These are phyloP conservation scores for Tricholaema leucomelas DNA, from an alignment of 2,113 vertebrate species.

Conservation along the genomic window DNA sequence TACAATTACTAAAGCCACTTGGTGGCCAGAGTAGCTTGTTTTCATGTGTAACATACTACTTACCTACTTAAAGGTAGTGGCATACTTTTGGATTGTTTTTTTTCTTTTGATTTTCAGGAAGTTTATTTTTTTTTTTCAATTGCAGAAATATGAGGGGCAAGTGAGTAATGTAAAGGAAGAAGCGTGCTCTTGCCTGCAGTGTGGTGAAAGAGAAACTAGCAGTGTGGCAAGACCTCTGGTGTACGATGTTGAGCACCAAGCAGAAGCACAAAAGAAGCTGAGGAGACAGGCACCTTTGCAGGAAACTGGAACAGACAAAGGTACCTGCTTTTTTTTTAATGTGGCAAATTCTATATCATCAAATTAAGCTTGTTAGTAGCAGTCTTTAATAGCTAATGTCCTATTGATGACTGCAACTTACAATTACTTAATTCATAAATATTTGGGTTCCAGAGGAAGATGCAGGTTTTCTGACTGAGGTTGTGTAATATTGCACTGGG, in stretches of 20 bases:
- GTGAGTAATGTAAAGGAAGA: neutral
- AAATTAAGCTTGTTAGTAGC: neutral
- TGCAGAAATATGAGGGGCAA: constrained; percentile 48
- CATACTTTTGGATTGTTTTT: neutral
- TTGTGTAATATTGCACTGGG: neutral
- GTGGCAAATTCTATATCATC: neutral
- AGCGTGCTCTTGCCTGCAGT: neutral
- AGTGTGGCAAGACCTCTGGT: neutral
- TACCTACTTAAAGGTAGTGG: neutral
- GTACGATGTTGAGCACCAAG: neutral
- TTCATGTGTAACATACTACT: neutral
- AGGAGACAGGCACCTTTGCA: neutral
- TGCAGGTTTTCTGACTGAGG: neutral
- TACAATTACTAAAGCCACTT: neutral
- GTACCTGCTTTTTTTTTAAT: constrained; percentile 24
- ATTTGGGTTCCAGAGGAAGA: neutral
- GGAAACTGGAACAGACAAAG: constrained; percentile 39
- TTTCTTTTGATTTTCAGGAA: neutral
- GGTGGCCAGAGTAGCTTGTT: neutral
- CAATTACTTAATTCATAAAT: neutral
- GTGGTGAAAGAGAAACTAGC: constrained; percentile 9
- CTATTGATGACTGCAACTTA: neutral
- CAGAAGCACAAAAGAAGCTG: neutral
- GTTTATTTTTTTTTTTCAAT: neutral
- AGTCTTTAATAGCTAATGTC: neutral